Evolutionary conservation across 2,113 vertebrate species (phyloP).

Genomic region (Athene noctua): DNA sequence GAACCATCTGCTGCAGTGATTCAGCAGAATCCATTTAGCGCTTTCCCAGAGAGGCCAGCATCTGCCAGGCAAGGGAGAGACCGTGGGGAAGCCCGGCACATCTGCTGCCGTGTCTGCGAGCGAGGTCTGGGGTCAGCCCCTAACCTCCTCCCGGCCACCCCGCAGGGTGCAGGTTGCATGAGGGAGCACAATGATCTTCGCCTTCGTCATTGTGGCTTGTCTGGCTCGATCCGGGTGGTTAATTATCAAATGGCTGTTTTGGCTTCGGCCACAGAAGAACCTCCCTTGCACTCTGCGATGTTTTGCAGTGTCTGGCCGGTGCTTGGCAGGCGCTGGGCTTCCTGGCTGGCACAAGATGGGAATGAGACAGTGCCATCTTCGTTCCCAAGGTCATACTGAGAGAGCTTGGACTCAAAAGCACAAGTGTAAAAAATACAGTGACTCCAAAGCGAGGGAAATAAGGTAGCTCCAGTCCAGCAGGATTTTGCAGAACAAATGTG

Average conservation of each 20-base stretch:
- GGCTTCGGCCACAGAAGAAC: neutral
- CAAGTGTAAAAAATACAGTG: neutral
- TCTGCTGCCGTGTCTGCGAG: slow-evolving; percentile 4
- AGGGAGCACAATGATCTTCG: neutral
- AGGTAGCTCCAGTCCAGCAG: neutral
- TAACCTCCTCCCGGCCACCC: neutral
- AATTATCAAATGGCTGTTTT: slow-evolving; percentile 46
- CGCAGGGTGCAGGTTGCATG: rapidly evolving
- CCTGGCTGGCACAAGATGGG: neutral
- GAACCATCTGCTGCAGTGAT: slow-evolving; percentile 66
- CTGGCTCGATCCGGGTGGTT: neutral
- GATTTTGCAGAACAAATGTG: neutral
- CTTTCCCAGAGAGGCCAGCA: slow-evolving; percentile 61
- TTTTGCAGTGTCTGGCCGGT: neutral
- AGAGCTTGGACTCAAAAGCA: neutral
- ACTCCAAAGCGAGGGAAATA: neutral
- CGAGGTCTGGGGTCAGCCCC: slow-evolving; percentile 12
- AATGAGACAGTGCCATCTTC: neutral
- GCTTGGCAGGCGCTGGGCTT: neutral
- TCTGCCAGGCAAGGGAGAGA: slow-evolving; percentile 57
- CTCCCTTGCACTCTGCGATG: neutral
- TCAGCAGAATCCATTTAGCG: slow-evolving; percentile 66
- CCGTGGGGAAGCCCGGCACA: slow-evolving; percentile 44
- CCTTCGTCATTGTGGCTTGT: neutral
- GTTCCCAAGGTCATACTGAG: neutral